Percentiles rank a stretch among this genome's conserved stretches.
Evolutionary conservation across 2,888 invertebrate genomes (phyloP).

Genomic region (Dastarcus helophoroides): DNA sequence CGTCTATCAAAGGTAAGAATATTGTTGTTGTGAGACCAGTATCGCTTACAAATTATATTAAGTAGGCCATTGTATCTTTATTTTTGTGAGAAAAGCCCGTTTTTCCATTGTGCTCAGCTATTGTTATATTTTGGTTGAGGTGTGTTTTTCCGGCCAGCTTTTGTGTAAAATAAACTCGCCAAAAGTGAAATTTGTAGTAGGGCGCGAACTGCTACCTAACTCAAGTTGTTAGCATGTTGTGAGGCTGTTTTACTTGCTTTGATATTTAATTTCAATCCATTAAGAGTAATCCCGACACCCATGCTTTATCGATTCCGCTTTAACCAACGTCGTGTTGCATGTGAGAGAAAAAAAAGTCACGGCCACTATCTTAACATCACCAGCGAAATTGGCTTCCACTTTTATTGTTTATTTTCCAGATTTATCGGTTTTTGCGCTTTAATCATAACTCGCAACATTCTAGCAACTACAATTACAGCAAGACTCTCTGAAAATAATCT

Average conservation of each 20-base stretch:
- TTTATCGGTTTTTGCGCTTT: slow-evolving; percentile 2
- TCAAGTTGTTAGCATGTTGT: slow-evolving; percentile 43
- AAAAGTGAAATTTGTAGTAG: slow-evolving; percentile 14
- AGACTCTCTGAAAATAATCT: slow-evolving; percentile 18
- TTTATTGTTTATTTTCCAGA: slow-evolving; percentile 2
- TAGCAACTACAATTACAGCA: slow-evolving; percentile 39
- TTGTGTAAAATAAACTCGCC: too few relatives aligned
- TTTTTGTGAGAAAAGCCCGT: too few relatives aligned
- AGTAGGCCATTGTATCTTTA: too few relatives aligned
- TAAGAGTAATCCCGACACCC: neutral
- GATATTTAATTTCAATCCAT: neutral
- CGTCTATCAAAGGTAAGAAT: too few relatives aligned
- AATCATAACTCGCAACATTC: slow-evolving; percentile 38
- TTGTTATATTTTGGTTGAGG: too few relatives aligned
- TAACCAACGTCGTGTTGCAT: slow-evolving; percentile 5
- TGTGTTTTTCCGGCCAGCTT: too few relatives aligned
- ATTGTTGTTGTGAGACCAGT: too few relatives aligned
- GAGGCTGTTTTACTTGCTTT: slow-evolving; percentile 24
- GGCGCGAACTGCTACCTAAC: slow-evolving; percentile 36
- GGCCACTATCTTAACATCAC: slow-evolving; percentile 1
- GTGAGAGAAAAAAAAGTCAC: slow-evolving; percentile 8
- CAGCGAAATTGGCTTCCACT: slow-evolving; percentile 11
- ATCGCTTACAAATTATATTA: too few relatives aligned
- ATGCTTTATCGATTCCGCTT: slow-evolving; percentile 9
- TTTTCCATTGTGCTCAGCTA: too few relatives aligned